These are phyloP conservation scores for Lates japonicus DNA, from an alignment of 2,797 vertebrate genomes.

Conservation along the genomic window DNA sequence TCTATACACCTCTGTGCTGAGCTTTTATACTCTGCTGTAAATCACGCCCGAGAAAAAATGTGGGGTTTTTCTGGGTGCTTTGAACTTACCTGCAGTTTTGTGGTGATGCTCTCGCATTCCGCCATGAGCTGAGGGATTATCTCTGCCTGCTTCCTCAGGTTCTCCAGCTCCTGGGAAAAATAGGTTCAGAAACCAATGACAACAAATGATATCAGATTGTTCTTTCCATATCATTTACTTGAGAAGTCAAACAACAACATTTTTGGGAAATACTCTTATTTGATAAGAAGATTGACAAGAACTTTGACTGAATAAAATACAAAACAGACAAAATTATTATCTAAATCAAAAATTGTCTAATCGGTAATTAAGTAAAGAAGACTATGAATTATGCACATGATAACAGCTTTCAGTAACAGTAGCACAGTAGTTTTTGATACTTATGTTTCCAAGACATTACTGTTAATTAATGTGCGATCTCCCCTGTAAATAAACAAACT, in stretches of 20 bases:
- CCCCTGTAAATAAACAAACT: not conserved
- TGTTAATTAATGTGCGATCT: not conserved
- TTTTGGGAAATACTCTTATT: not conserved
- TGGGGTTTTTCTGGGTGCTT: slow-evolving; percentile 27
- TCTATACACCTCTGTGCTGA: not conserved
- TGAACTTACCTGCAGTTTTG: slow-evolving; percentile 92
- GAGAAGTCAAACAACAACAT: not conserved
- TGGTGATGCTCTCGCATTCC: slow-evolving; percentile 92
- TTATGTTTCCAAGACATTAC: not conserved
- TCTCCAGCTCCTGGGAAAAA: slow-evolving; percentile 91
- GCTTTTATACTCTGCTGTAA: slow-evolving; percentile 29
- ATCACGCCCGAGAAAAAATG: not conserved
- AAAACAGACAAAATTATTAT: slow-evolving; percentile 1
- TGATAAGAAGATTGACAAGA: not conserved
- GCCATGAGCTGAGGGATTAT: slow-evolving; percentile 96
- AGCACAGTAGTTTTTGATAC: not conserved
- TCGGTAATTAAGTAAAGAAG: not conserved
- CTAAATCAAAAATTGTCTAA: not conserved
- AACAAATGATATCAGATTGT: not conserved
- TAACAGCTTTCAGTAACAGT: not conserved
- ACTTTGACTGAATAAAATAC: not conserved
- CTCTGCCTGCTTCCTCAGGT: slow-evolving; percentile 95
- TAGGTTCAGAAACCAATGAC: not conserved
- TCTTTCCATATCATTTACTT: not conserved
- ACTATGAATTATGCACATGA: not conserved